phyloP scores from a whole-genome alignment of 1,140 invertebrate species.

The Drosophila sproati region DNA sequence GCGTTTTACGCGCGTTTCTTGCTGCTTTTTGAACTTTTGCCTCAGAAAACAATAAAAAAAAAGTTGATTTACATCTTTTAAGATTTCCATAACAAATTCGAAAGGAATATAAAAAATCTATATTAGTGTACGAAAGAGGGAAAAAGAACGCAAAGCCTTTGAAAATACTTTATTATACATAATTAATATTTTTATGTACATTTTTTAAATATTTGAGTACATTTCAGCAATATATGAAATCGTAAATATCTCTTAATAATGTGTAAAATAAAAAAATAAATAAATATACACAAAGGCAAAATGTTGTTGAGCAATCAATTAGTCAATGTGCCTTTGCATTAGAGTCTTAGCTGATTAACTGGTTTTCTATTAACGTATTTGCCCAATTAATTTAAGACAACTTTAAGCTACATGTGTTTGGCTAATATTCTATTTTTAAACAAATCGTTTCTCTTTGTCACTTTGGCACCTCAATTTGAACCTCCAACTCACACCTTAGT shows the following conservation, averaged over 20 bases:
- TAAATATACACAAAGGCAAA: not conserved
- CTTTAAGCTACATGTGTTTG: constrained; percentile 22
- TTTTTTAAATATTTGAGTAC: too few species aligned
- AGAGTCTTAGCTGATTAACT: constrained; percentile 15
- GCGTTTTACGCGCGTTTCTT: constrained; percentile 37
- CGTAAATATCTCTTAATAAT: not conserved
- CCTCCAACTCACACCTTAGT: constrained; percentile 31
- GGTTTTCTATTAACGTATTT: constrained; percentile 34
- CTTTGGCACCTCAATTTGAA: not conserved
- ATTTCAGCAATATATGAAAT: too few species aligned
- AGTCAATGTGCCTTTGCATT: constrained; percentile 11
- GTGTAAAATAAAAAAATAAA: not conserved
- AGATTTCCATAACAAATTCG: not conserved
- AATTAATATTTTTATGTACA: too few species aligned
- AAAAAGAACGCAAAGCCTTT: too few species aligned
- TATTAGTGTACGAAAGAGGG: not conserved
- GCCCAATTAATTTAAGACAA: constrained; percentile 28
- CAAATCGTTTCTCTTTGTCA: constrained; percentile 7
- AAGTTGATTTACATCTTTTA: constrained; percentile 1
- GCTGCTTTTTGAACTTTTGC: not conserved
- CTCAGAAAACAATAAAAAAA: not conserved
- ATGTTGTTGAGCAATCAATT: constrained; percentile 20
- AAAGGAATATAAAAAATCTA: not conserved
- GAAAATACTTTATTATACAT: too few species aligned
- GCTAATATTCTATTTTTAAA: not conserved